Percentiles rank a stretch among this genome's conserved stretches.
Evolutionary conservation across 2,113 vertebrate genomes (phyloP).

Genomic region (Sturnira hondurensis): DNA sequence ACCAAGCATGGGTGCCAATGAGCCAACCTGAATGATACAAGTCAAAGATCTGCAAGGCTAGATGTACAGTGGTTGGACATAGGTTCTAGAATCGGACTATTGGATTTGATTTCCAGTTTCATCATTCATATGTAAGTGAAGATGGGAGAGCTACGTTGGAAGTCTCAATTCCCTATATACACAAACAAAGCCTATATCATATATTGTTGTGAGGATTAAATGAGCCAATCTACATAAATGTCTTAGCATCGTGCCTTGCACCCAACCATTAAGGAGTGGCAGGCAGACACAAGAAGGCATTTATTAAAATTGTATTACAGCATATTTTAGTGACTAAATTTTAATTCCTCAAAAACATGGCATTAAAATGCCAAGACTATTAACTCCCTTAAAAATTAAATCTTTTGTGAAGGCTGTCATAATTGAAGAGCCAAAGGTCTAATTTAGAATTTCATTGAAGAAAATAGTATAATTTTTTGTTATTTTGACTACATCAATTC

Average conservation of each 20-base stretch:
- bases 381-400: background rate
- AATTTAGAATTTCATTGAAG: slow-evolving; percentile 46
- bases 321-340: slow-evolving; percentile 13
- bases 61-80: background rate
- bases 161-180: background rate
- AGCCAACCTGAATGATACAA: background rate
- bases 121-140: background rate
- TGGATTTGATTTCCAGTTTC: background rate
- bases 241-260: background rate
- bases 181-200: background rate
- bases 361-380: background rate
- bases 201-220: background rate
- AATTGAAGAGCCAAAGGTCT: background rate
- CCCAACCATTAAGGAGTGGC: background rate
- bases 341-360: background rate
- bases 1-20: background rate
- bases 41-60: background rate
- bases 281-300: background rate
- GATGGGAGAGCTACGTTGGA: background rate
- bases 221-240: background rate
- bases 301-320: background rate
- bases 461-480: slow-evolving; percentile 1
- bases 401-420: background rate
- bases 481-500: background rate
- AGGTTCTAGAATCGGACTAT: background rate